Conservation (phyloP, 2,888 invertebrate genomes). For the Pammene fasciana region DNA sequence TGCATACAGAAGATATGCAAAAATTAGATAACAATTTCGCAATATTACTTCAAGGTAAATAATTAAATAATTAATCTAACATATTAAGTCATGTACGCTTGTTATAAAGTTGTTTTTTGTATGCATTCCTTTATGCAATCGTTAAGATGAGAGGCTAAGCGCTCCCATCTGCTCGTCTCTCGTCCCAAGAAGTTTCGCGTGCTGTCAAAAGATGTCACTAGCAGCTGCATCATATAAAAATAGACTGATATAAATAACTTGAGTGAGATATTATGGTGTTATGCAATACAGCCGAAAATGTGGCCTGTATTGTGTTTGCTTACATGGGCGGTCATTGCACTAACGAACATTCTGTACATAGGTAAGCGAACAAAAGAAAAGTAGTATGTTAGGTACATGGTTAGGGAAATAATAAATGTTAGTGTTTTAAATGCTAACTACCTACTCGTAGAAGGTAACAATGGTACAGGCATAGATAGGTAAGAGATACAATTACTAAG, state of each 20-base stretch:
- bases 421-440: too few species aligned
- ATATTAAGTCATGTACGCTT: background rate
- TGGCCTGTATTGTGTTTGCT: slow-evolving; percentile 26
- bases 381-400: too few species aligned
- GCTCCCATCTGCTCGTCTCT: slow-evolving; percentile 1
- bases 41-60: background rate
- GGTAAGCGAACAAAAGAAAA: too few species aligned
- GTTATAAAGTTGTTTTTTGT: background rate
- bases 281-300: slow-evolving; percentile 27
- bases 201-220: slow-evolving; percentile 61
- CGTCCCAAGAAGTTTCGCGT: slow-evolving; percentile 49
- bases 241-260: slow-evolving; percentile 35
- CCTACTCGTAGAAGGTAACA: too few species aligned
- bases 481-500: too few species aligned
- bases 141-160: background rate
- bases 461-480: too few species aligned
- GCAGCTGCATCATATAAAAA: slow-evolving; percentile 21
- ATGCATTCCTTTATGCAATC: background rate
- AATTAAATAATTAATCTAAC: background rate
- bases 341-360: background rate
- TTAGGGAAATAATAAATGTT: too few species aligned
- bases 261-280: slow-evolving; percentile 28
- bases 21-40: background rate
- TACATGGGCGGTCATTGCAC: slow-evolving; percentile 25
- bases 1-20: background rate